Conservation (phyloP, 64 coral and sea anemone species). For the Orbicella faveolata region DNA sequence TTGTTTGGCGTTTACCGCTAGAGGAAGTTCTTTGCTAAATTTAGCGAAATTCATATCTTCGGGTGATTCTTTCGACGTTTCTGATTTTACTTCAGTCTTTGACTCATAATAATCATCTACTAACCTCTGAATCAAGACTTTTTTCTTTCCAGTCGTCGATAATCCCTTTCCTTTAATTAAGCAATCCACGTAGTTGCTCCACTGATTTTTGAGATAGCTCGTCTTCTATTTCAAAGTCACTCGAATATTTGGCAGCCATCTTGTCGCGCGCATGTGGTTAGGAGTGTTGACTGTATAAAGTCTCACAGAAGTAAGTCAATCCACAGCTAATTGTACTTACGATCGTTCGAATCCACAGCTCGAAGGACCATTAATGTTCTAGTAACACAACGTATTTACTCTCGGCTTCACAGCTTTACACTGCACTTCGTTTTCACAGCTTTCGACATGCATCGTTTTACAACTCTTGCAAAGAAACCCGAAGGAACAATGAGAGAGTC, state of each 20-base stretch:
- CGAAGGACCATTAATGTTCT: no score
- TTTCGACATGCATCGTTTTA: no score
- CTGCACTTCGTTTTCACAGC: no score
- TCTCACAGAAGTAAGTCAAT: neutral
- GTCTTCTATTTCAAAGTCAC: no score
- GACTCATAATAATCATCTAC: neutral
- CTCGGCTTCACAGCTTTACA: no score
- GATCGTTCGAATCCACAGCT: no score
- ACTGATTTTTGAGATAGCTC: constrained; percentile 4
- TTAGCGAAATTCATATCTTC: constrained; percentile 19
- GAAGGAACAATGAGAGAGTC: no score
- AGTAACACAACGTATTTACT: no score
- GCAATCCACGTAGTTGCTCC: neutral
- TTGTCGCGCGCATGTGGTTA: neutral
- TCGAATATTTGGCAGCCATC: no score
- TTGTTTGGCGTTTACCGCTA: neutral
- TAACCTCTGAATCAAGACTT: no score
- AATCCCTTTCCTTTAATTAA: constrained; percentile 13
- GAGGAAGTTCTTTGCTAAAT: neutral
- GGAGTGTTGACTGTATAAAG: neutral
- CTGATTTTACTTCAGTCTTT: neutral
- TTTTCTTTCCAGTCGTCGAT: neutral
- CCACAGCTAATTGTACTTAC: neutral
- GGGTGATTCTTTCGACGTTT: neutral
- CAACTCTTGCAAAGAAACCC: no score